phyloP scores from a whole-genome alignment of 2,888 invertebrate genomes.

The Baccha elongata region DNA sequence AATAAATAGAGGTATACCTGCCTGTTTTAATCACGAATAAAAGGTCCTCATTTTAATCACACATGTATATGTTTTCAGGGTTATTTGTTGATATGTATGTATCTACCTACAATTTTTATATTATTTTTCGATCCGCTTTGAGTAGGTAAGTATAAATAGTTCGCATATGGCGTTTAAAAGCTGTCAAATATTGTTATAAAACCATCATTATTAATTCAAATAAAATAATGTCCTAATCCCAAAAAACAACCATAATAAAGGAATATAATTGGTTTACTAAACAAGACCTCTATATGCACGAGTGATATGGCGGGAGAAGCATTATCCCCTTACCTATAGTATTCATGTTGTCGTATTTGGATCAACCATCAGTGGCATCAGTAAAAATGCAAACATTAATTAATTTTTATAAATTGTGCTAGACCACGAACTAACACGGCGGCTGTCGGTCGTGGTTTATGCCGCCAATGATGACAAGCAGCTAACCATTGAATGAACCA shows the following conservation, averaged over 20 bases:
- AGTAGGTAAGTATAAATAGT: neutral
- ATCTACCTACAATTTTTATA: no score
- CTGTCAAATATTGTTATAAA: constrained; percentile 28
- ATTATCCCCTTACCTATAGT: neutral
- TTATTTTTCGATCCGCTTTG: no score
- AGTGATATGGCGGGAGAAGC: no score
- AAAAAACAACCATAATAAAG: constrained; percentile 32
- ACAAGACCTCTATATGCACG: neutral
- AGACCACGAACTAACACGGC: constrained; percentile 41
- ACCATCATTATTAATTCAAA: constrained; percentile 46
- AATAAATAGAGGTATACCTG: no score
- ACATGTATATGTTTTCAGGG: no score
- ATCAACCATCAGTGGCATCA: constrained; percentile 58
- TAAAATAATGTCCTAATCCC: constrained; percentile 48
- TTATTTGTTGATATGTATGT: no score
- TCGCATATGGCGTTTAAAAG: constrained; percentile 14
- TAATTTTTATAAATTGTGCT: constrained; percentile 61
- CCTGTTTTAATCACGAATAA: no score
- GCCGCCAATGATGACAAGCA: constrained; percentile 46
- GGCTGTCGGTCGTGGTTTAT: constrained; percentile 20
- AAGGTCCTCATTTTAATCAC: no score
- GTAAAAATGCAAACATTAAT: constrained; percentile 66
- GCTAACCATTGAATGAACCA: constrained; percentile 25
- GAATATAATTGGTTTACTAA: constrained; percentile 32
- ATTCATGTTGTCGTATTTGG: constrained; percentile 23